These are phyloP conservation scores for Pelecanus crispus DNA, from an alignment of 2,113 vertebrate species.

Conservation along the genomic window DNA sequence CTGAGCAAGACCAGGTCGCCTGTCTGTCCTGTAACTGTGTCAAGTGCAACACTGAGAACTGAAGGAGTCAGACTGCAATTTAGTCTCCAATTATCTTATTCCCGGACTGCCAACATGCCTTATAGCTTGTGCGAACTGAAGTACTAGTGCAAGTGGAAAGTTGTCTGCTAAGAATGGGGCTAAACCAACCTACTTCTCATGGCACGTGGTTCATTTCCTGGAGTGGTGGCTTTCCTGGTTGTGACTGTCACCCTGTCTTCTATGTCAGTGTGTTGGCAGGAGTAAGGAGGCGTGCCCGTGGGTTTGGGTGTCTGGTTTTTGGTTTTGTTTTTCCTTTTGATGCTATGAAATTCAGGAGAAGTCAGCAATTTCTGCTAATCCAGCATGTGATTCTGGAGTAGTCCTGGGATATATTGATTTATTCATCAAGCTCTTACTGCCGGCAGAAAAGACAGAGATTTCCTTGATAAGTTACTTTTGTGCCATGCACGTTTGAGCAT, in stretches of 20 bases:
- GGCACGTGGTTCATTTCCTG: background rate
- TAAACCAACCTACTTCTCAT: background rate
- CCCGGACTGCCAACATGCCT: background rate
- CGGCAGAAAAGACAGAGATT: background rate
- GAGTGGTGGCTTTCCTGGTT: background rate
- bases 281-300: background rate
- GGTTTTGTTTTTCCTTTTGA: background rate
- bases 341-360: background rate
- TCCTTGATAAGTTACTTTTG: background rate
- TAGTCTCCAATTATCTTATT: background rate
- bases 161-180: background rate
- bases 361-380: background rate
- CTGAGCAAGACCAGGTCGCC: background rate
- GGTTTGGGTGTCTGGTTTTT: background rate
- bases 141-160: accelerated
- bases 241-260: background rate
- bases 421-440: background rate
- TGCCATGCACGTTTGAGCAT: background rate
- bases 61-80: background rate
- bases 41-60: background rate
- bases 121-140: background rate
- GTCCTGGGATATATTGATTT: background rate
- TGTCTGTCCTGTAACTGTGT: background rate
- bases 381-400: background rate
- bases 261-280: background rate